A percentile compares a stretch with the other conserved stretches of the same genome.
These are phyloP conservation scores for Heterochromis multidens DNA, from an alignment of 2,113 vertebrate species.

Conservation along the genomic window DNA sequence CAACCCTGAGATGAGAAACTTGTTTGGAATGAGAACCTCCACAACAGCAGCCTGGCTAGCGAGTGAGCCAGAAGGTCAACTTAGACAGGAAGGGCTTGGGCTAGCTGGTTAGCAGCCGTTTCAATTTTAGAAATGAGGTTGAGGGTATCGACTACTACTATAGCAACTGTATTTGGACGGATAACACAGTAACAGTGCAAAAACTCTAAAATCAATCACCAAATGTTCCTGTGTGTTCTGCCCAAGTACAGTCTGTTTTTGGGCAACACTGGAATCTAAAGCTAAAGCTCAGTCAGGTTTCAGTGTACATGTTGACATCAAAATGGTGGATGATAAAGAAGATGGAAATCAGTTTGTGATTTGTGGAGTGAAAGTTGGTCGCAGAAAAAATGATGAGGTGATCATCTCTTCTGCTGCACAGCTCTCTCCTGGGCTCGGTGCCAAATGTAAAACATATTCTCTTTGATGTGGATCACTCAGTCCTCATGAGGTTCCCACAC, in stretches of 20 bases:
- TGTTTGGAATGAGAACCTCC: too few species aligned
- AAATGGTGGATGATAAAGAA: accelerated
- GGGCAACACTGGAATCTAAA: not conserved
- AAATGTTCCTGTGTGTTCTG: accelerated
- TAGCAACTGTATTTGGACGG: too few species aligned
- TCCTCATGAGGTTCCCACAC: not conserved
- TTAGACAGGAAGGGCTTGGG: too few species aligned
- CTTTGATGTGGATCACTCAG: slow-evolving; percentile 3
- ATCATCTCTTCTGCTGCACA: not conserved
- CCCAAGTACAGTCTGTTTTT: not conserved
- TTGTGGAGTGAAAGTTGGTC: not conserved
- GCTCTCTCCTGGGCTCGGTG: not conserved
- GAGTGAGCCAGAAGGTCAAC: too few species aligned
- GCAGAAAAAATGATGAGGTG: too few species aligned
- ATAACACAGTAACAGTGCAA: too few species aligned
- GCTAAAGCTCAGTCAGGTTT: not conserved
- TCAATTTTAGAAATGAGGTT: too few species aligned
- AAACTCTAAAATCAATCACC: too few species aligned
- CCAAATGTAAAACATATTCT: not conserved
- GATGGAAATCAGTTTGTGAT: not conserved
- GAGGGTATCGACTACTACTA: too few species aligned
- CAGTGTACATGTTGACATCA: not conserved
- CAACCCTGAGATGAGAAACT: too few species aligned
- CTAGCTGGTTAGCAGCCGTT: too few species aligned
- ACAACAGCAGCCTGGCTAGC: too few species aligned